A percentile compares a stretch with the other conserved stretches of the same genome.
Conservation (phyloP, 2,888 invertebrate species). For the Mythimna lalbum region DNA sequence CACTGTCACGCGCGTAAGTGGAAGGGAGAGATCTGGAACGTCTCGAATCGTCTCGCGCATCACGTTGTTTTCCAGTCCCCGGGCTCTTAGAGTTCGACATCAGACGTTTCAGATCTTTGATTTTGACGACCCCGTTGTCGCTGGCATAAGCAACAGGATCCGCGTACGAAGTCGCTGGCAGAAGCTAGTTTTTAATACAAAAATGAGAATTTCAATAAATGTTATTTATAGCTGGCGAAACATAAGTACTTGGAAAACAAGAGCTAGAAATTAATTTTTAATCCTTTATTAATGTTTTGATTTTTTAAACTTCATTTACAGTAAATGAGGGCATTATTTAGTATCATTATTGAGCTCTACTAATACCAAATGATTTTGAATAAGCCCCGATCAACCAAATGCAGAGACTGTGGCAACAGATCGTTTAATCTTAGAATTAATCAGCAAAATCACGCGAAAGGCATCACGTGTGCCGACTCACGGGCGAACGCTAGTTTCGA, state of each 20-base stretch:
- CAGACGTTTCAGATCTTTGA: no score
- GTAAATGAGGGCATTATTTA: background rate
- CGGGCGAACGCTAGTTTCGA: constrained; percentile 36
- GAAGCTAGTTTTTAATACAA: constrained; percentile 8
- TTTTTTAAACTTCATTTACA: no score
- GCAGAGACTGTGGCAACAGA: background rate
- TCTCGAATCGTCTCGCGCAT: no score
- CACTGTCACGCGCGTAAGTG: no score
- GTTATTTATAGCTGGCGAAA: constrained; percentile 2
- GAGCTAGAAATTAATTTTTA: background rate
- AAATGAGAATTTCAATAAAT: background rate
- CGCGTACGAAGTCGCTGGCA: no score
- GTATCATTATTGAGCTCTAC: background rate
- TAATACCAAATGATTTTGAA: background rate
- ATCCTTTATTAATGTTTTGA: background rate
- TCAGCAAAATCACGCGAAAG: constrained; percentile 28
- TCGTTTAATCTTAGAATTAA: constrained; percentile 22
- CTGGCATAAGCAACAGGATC: no score
- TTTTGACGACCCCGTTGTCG: no score
- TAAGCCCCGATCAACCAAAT: background rate
- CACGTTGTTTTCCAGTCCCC: no score
- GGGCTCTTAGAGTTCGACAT: no score
- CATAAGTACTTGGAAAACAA: constrained; percentile 1
- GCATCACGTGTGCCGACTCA: constrained; percentile 16
- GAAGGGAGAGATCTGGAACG: no score